Percentiles rank a stretch among this genome's conserved stretches.
Evolutionary conservation across 2,888 invertebrate genomes (phyloP).

Genomic region (Latrodectus hesperus): DNA sequence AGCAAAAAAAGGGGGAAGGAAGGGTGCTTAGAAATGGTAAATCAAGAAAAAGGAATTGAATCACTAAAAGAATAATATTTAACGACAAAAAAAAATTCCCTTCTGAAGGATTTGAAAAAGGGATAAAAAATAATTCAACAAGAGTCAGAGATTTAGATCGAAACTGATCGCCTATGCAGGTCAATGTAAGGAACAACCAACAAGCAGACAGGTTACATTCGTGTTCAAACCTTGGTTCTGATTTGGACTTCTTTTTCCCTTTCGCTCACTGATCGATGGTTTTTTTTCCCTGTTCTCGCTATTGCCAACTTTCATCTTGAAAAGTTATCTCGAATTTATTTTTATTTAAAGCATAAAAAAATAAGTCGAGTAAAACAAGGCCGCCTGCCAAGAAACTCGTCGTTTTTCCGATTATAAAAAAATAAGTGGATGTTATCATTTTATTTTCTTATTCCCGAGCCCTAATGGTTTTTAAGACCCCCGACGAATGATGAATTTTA

Average conservation of each 20-base stretch:
- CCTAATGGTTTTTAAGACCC: constrained; percentile 48
- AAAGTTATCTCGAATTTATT: constrained; percentile 28
- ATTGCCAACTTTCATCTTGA: constrained; percentile 30
- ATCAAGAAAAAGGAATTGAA: constrained; percentile 47
- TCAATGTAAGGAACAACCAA: constrained; percentile 49
- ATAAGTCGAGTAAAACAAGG: constrained; percentile 30
- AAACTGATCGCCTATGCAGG: constrained; percentile 61
- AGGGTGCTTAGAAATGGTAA: constrained; percentile 25
- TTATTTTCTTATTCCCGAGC: background rate
- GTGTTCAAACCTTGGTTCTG: constrained; percentile 62
- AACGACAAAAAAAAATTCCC: constrained; percentile 32
- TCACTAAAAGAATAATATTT: constrained; percentile 46
- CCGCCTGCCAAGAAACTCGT: constrained; percentile 39
- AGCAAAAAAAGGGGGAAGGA: constrained; percentile 1
- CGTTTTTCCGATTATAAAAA: constrained; percentile 49
- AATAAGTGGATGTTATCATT: constrained; percentile 42
- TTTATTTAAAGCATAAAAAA: constrained; percentile 24
- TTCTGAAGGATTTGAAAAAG: constrained; percentile 9
- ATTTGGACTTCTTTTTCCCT: constrained; percentile 40
- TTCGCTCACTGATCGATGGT: constrained; percentile 46
- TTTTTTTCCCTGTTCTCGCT: constrained; percentile 14
- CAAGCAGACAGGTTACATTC: constrained; percentile 62
- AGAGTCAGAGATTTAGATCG: constrained; percentile 18
- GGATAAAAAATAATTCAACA: constrained; percentile 1
- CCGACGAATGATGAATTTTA: constrained; percentile 55